Base-by-base conservation (phyloP, 37 sponge, comb jelly and placozoan genomes). In the Haliclona indistincta region DNA sequence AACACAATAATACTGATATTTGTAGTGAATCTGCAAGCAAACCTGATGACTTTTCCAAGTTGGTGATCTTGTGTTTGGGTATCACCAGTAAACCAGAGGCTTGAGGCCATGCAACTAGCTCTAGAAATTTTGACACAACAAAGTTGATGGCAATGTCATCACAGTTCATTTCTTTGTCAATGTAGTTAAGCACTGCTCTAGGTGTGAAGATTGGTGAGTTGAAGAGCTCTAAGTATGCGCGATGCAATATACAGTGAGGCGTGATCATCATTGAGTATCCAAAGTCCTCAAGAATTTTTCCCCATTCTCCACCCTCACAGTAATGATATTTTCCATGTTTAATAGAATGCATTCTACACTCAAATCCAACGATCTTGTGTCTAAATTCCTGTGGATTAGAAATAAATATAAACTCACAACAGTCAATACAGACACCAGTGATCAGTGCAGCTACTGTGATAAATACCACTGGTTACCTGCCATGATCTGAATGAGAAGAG, bases 261-360 rank as follows among this genome's bases (percentile, higher is more conserved):
- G 68, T 67, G 5, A 65, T 49, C 20, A 77, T 33, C 68, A 77
- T 65, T 4, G 78, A 77, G 67, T 77, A 77, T 32, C 68, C 68
- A 0, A 67, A 38, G 1, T 47, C 11, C 1, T 49, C 64, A 20
- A 6, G 36, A 36, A 67, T 55, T 26, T 67, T 56, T 20, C n/a
- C 3, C 30, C 29, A 43, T 32, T 62, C 47, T 8, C 13, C 13
- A 13, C 13, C 8, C 2, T 13, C 7, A 39, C 45, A 64, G 63
- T 77, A 65, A 15, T 20, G 1, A 20, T 53, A 77, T 0, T 5
- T 1, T 0, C 78, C 78, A 28, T 77, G 29, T 0, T 45, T 0
- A 25, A 28, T 20, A 0, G 45, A 45, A 6, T 56, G 10, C 36
- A 32, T 68, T 1, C 79, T 28, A 25, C 67, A 33, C 37, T 80